phyloP scores from a whole-genome alignment of 2,113 vertebrate genomes.

The Malurus melanocephalus region DNA sequence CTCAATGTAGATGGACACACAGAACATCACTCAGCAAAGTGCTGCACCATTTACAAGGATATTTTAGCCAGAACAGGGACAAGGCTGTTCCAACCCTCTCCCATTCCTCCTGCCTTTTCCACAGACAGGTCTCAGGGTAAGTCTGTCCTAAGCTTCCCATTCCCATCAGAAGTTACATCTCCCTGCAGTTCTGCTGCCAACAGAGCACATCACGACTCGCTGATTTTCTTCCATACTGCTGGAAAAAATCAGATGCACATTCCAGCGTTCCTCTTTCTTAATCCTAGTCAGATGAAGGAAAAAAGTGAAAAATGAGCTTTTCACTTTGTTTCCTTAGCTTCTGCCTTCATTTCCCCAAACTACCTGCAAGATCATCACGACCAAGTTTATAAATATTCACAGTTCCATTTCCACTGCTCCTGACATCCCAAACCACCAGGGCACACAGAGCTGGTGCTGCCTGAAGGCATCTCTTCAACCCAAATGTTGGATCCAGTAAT shows the following conservation, averaged over 20 bases:
- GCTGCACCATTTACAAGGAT: background rate
- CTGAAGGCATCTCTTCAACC: background rate
- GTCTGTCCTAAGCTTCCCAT: background rate
- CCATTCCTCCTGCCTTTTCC: background rate
- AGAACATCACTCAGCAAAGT: background rate
- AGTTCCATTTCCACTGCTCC: background rate
- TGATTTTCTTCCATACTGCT: background rate
- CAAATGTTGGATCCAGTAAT: fast-evolving
- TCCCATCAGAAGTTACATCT: background rate
- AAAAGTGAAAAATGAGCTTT: background rate
- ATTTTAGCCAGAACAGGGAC: background rate
- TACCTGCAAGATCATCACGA: background rate
- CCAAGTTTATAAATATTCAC: background rate
- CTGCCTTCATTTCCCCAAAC: background rate
- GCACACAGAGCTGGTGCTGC: background rate
- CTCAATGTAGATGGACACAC: fast-evolving
- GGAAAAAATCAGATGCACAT: fast-evolving
- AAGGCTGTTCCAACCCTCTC: background rate
- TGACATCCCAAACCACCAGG: fast-evolving
- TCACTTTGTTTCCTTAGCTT: background rate
- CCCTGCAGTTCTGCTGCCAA: background rate
- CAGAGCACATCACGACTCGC: fast-evolving
- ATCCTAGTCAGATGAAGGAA: background rate
- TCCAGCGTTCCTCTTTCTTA: background rate
- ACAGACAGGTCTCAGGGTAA: background rate